Evolutionary conservation across 2,888 invertebrate species (phyloP).

Genomic region (Himalopsyche japonica): DNA sequence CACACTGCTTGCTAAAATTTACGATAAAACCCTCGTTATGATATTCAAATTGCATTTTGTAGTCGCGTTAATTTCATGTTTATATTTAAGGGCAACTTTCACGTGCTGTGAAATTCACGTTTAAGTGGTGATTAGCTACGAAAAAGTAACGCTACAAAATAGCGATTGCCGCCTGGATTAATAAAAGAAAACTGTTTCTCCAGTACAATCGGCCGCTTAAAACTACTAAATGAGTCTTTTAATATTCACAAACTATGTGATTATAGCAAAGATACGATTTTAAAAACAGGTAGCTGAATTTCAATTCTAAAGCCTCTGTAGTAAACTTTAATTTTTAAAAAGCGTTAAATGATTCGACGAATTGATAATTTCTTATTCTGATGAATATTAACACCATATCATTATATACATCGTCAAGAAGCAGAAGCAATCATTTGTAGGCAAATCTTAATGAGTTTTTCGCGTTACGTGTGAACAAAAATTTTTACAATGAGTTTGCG

Average conservation of each 20-base stretch:
- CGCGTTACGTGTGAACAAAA: too few species aligned
- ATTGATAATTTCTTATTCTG: too few species aligned
- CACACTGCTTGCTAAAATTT: background rate
- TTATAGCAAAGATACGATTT: too few species aligned
- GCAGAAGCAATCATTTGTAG: too few species aligned
- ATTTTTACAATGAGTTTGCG: too few species aligned
- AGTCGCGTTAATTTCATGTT: background rate
- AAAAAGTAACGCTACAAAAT: background rate
- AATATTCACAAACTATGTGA: background rate
- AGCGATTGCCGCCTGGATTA: background rate
- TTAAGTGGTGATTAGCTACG: constrained; percentile 8
- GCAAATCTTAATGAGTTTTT: too few species aligned
- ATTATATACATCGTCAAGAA: too few species aligned
- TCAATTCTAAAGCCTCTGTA: too few species aligned
- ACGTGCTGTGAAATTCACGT: background rate
- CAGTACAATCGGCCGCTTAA: background rate
- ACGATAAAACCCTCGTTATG: background rate
- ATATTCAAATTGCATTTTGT: background rate
- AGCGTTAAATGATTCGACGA: too few species aligned
- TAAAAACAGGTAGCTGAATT: too few species aligned
- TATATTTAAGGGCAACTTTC: background rate
- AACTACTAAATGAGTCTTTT: background rate
- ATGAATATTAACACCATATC: too few species aligned
- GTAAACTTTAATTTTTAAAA: too few species aligned
- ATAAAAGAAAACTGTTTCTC: background rate